Evolutionary conservation across 2,797 vertebrate species (phyloP).

Genomic region (Sardinella longiceps): DNA sequence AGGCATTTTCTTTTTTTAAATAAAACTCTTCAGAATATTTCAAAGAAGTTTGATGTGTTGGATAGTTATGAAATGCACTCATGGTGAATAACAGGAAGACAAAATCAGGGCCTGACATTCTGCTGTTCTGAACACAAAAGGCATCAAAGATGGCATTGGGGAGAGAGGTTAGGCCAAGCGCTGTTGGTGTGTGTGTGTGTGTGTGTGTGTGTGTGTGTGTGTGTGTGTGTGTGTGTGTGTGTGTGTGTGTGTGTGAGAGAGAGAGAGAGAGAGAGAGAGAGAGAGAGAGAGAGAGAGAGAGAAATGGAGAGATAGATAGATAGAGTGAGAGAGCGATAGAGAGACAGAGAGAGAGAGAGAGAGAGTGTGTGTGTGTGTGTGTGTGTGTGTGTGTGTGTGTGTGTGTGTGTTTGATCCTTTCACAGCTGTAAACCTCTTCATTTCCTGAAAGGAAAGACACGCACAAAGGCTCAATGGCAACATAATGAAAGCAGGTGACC

Average conservation of each 20-base stretch:
- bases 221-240: neutral
- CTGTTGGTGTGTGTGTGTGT: neutral
- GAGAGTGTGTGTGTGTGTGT: neutral
- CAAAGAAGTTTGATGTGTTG: neutral
- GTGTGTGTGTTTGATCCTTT: constrained; percentile 30
- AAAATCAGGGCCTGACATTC: neutral
- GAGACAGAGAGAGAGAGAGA: neutral
- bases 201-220: constrained; percentile 4
- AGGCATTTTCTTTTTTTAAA: neutral
- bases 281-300: neutral
- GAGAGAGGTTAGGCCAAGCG: neutral
- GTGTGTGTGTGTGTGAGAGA: too few relatives aligned
- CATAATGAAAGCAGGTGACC: constrained; percentile 38
- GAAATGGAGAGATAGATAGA: neutral
- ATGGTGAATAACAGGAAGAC: neutral
- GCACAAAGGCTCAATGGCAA: constrained; percentile 38
- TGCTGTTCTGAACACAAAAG: neutral
- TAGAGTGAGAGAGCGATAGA: neutral
- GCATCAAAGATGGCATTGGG: neutral
- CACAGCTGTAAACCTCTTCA: constrained; percentile 18
- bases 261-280: neutral
- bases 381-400: constrained; percentile 7
- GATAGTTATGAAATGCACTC: neutral
- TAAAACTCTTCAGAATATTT: neutral
- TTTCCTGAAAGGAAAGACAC: constrained; percentile 28